Conservation (phyloP, 2,113 vertebrate species). For the Periophthalmodon schlosseri region DNA sequence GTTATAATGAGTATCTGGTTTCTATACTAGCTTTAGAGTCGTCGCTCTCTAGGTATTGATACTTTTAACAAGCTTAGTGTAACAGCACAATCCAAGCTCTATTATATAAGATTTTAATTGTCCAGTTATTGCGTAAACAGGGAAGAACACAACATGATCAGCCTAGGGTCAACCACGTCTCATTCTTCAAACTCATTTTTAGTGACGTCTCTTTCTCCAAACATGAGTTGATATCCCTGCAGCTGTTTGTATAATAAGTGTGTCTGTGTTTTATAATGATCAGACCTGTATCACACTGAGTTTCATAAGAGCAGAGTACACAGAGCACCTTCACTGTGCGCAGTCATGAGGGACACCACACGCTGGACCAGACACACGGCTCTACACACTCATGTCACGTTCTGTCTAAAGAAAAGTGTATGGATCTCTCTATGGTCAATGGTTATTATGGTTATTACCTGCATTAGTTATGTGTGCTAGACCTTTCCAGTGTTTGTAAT, state of each 20-base stretch:
- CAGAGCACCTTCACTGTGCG: constrained; percentile 50
- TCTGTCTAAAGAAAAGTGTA: neutral
- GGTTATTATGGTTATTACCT: too few relatives aligned
- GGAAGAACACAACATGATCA: neutral
- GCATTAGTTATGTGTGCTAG: neutral
- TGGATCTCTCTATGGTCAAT: neutral
- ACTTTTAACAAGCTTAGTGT: neutral
- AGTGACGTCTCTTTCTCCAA: neutral
- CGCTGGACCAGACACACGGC: constrained; percentile 31
- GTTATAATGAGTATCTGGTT: neutral
- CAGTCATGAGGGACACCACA: constrained; percentile 63
- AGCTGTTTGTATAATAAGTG: neutral
- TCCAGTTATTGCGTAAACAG: neutral
- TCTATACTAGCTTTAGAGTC: neutral
- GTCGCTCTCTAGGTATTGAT: neutral
- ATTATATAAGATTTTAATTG: neutral
- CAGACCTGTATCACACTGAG: neutral
- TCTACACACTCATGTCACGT: neutral
- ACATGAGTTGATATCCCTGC: neutral
- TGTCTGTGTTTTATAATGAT: neutral
- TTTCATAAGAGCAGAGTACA: constrained; percentile 23
- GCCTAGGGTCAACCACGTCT: too few relatives aligned
- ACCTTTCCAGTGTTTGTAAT: neutral
- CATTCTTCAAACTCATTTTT: too few relatives aligned
- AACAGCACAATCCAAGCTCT: neutral